phyloP scores from a whole-genome alignment of 2,797 vertebrate species.

The Propithecus deckenii region DNA sequence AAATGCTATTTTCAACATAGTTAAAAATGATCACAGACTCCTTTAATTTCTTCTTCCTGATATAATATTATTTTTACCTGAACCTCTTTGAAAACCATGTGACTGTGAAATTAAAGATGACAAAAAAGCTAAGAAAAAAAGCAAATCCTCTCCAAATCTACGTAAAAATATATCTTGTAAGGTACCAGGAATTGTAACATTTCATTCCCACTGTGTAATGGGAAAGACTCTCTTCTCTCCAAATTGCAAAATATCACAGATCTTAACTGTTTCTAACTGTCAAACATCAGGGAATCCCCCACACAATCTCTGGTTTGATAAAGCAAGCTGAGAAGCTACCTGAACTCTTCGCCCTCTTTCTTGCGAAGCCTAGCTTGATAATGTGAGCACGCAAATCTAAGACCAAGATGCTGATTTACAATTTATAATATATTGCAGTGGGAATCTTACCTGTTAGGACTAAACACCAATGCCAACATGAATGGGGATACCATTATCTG shows the following conservation, averaged over 20 bases:
- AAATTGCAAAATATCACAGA: background rate
- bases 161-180: background rate
- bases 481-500: background rate
- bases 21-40: background rate
- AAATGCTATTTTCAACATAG: background rate
- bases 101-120: background rate
- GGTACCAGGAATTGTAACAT: background rate
- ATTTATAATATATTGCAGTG: background rate
- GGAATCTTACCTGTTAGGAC: background rate
- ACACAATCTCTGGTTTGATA: background rate
- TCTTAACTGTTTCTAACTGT: background rate
- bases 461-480: background rate
- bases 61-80: background rate
- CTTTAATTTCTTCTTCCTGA: constrained; percentile 23
- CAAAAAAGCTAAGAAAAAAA: background rate
- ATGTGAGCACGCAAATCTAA: background rate
- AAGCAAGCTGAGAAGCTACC: background rate
- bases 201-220: background rate
- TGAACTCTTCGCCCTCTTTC: background rate
- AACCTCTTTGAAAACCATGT: background rate
- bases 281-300: background rate
- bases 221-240: background rate
- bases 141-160: background rate
- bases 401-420: background rate
- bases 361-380: background rate